Percentiles rank a stretch among this genome's conserved stretches.
phyloP scores from a whole-genome alignment of 2,797 vertebrate genomes.

The Scarus forsteni region DNA sequence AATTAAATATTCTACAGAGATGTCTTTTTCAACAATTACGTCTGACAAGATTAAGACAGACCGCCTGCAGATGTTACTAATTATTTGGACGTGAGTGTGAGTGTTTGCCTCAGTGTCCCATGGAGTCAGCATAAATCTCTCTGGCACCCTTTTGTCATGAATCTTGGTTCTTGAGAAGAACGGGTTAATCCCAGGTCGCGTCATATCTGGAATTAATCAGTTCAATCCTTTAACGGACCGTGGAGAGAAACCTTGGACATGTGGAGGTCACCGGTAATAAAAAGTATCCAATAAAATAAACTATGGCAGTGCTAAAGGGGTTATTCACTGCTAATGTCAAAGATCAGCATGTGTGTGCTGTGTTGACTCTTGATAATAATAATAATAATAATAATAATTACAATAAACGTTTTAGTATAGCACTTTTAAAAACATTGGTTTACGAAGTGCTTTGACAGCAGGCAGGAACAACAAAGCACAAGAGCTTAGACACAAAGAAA shows the following conservation, averaged over 20 bases:
- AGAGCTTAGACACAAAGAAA: too few species aligned
- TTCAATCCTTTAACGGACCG: conserved; percentile 41
- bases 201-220: conserved; percentile 67
- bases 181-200: conserved; percentile 53
- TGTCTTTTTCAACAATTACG: conserved; percentile 48
- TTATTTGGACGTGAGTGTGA: conserved; percentile 37
- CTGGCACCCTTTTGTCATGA: conserved; percentile 37
- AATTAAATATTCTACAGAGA: conserved; percentile 30
- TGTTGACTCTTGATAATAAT: too few species aligned
- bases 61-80: conserved; percentile 62
- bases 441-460: too few species aligned
- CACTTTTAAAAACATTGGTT: too few species aligned
- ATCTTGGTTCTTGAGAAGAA: conserved; percentile 32
- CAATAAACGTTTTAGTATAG: too few species aligned
- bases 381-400: too few species aligned
- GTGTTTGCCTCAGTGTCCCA: conserved; percentile 11
- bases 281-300: not conserved
- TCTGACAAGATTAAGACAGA: conserved; percentile 43
- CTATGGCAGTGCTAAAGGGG: too few species aligned
- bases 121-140: conserved; percentile 39
- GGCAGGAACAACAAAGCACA: too few species aligned
- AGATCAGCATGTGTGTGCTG: too few species aligned
- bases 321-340: too few species aligned
- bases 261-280: conserved; percentile 37
- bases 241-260: conserved; percentile 20